Evolutionary conservation across 2,888 invertebrate genomes (phyloP).

Genomic region (Oxyscelio sp.): DNA sequence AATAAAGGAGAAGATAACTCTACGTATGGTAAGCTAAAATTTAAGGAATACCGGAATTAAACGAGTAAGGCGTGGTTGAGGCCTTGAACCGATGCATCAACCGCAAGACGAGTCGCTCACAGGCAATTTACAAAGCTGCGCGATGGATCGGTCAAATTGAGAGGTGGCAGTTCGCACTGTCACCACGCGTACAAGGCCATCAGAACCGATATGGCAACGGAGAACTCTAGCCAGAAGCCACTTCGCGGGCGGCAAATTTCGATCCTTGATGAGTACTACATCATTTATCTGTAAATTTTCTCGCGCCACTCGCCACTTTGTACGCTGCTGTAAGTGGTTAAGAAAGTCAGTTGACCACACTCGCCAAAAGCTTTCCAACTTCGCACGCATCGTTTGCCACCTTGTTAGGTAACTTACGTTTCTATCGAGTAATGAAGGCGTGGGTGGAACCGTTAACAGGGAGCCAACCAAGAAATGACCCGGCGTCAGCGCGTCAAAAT

Average conservation of each 20-base stretch:
- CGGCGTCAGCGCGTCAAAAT: not conserved
- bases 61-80: too few species aligned
- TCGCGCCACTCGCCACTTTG: conserved; percentile 1
- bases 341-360: conserved; percentile 77
- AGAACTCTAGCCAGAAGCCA: conserved; percentile 73
- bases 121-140: too few species aligned
- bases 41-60: too few species aligned
- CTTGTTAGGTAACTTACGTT: conserved; percentile 68
- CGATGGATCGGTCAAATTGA: too few species aligned
- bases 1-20: too few species aligned
- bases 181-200: too few species aligned
- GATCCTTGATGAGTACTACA: conserved; percentile 63
- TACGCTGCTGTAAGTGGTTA: conserved; percentile 65
- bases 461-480: too few species aligned
- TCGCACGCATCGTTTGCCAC: conserved; percentile 69
- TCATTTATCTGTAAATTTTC: conserved; percentile 1
- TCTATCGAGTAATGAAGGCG: conserved; percentile 62
- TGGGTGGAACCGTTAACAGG: conserved; percentile 64
- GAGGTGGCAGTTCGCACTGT: too few species aligned
- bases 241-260: conserved; percentile 55
- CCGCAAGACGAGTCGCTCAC: too few species aligned
- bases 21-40: too few species aligned
- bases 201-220: not conserved
- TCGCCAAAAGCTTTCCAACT: conserved; percentile 75
- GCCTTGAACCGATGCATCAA: too few species aligned